These are phyloP conservation scores for Probaryconus sp. DNA, from an alignment of 1,140 invertebrate genomes.

Conservation along the genomic window DNA sequence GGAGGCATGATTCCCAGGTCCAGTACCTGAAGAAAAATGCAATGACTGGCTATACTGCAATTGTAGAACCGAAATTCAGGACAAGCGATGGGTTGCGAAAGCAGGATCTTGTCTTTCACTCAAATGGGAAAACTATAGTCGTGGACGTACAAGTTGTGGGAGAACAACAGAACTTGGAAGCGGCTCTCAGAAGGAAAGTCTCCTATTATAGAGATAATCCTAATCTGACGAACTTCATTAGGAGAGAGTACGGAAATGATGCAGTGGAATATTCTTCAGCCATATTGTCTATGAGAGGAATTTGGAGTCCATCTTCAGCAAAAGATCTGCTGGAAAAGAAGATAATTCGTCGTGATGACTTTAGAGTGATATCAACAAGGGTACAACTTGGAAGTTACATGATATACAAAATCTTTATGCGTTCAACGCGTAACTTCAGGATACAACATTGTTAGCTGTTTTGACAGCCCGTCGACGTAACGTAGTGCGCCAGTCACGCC, in stretches of 20 bases:
- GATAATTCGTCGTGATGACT: slow-evolving; percentile 8
- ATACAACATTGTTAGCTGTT: no score
- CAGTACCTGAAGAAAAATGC: no score
- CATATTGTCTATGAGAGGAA: neutral
- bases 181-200: neutral
- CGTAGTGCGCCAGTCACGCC: no score
- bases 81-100: no score
- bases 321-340: slow-evolving; percentile 7
- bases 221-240: neutral
- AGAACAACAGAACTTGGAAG: neutral
- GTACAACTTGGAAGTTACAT: no score
- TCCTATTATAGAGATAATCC: neutral
- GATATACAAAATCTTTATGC: no score
- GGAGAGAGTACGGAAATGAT: neutral
- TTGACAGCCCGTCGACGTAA: no score
- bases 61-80: no score
- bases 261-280: neutral
- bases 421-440: no score
- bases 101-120: no score
- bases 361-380: neutral
- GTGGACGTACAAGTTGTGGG: neutral
- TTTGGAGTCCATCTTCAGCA: neutral
- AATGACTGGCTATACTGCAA: no score
- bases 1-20: no score
- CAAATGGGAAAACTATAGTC: neutral